Percentiles rank a stretch among this genome's conserved stretches.
These are phyloP conservation scores for Pterocles gutturalis DNA, from an alignment of 2,113 vertebrate genomes.

Conservation along the genomic window DNA sequence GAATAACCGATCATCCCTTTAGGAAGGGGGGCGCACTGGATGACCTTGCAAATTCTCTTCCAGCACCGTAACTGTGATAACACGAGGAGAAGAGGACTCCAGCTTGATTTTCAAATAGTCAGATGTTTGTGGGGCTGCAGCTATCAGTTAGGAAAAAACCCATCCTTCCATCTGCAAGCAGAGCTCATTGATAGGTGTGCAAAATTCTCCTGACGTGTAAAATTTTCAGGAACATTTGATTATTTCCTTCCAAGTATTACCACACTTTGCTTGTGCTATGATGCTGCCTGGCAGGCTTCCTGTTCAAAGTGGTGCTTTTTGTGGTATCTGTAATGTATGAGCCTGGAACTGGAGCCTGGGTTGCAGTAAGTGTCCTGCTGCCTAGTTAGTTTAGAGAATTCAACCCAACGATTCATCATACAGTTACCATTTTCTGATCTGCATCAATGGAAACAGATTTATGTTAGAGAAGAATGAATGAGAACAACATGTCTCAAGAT, in stretches of 20 bases:
- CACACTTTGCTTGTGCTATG: background rate
- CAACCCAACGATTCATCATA: background rate
- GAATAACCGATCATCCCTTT: background rate
- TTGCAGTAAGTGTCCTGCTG: background rate
- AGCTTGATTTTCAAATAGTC: background rate
- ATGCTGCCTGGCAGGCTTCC: background rate
- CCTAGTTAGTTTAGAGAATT: background rate
- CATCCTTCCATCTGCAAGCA: background rate
- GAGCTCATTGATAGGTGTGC: background rate
- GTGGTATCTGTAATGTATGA: background rate
- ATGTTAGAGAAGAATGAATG: background rate
- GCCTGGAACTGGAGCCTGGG: background rate
- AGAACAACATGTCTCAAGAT: background rate
- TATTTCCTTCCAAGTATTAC: background rate
- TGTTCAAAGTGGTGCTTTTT: background rate
- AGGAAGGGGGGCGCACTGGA: background rate
- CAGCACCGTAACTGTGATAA: background rate
- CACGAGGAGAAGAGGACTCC: background rate
- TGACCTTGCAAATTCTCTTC: background rate
- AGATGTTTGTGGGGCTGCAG: background rate
- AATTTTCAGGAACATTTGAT: background rate
- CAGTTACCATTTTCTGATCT: background rate
- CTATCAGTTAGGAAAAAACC: background rate
- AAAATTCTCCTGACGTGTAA: background rate
- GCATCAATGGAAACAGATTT: background rate